Evolutionary conservation across 2,113 vertebrate species (phyloP), one percentile per base, ranked within the genome.

Genomic region (Erythrocercus mccallii): DNA sequence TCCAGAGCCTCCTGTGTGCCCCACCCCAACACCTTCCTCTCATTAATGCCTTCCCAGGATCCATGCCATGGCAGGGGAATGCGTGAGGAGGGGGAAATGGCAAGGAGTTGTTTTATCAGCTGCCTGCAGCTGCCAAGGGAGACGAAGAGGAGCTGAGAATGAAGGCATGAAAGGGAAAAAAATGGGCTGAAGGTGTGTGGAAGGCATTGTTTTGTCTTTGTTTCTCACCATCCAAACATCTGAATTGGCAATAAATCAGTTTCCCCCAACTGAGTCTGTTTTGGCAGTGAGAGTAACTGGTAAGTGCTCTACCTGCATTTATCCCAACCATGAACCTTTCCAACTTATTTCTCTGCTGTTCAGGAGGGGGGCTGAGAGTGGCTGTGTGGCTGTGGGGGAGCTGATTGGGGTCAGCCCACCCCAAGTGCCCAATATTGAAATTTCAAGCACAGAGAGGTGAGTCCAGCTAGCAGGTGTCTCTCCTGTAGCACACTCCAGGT

Each of bases 51-150:
- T 45, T 69, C 33, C 60, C 40, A 50, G 76, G 30, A 25, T 14
- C 24, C 68, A 5, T 2, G 0, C 20, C 2, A 0, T 6, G 42
- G 8, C 51, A 73, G 7, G 9, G 44, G 35, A 33, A 33, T 20
- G 30, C 24, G 1, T 10, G 33, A 77, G 33, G 58, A 12, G 19
- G n/a, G 31, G 58, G 38, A 19, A 74, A 19, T 0, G 7, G 40
- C 38, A 35, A 56, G 69, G 47, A 71, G 17, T 10, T n/a, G 14
- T 37, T 69, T 69, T 11, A 40, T 0, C 15, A 28, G 6, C 42
- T 14, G 53, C 16, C 5, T 8, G 10, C 37, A 50, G 71, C 37
- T 9, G 19, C 10, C 1, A 45, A 35, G 47, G 54, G n/a, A 50
- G 23, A 45, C 22, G 19, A 5, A 50, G 30, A 42, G 27, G 45